phyloP scores from a whole-genome alignment of 1,140 invertebrate genomes.

The Eriosoma lanigerum region DNA sequence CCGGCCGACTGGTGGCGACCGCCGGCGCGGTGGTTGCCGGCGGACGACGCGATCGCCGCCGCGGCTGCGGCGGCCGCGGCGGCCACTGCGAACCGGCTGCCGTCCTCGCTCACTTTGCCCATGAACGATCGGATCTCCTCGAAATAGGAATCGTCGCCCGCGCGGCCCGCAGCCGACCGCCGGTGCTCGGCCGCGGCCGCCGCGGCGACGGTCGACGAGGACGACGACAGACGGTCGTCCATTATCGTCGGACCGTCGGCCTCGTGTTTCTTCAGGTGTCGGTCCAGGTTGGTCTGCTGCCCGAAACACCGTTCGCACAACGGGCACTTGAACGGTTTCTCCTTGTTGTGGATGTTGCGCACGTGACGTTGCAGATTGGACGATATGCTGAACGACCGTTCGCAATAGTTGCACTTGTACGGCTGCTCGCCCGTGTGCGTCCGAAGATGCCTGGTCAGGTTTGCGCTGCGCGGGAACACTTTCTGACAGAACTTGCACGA shows the following conservation, averaged over 20 bases:
- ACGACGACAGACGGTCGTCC: constrained; percentile 61
- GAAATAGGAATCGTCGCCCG: constrained; percentile 80
- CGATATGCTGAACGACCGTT: constrained; percentile 97
- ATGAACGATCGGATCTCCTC: constrained; percentile 93
- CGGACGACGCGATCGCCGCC: constrained; percentile 5
- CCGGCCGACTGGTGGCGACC: not conserved
- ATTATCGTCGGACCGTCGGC: constrained; percentile 78
- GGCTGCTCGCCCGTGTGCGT: constrained; percentile 99
- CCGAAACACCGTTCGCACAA: constrained; percentile 91
- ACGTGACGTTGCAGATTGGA: constrained; percentile 99
- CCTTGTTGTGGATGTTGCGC: constrained; percentile 98
- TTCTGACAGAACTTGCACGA: constrained; percentile 98
- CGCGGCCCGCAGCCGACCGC: constrained; percentile 56
- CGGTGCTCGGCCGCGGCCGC: constrained; percentile 56
- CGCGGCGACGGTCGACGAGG: constrained; percentile 50
- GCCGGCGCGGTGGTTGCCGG: not conserved
- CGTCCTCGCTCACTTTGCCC: constrained; percentile 76
- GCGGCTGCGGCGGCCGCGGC: not conserved
- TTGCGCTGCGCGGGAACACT: constrained; percentile 96
- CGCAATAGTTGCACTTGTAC: constrained; percentile 98
- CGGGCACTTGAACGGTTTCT: constrained; percentile 85
- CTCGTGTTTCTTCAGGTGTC: constrained; percentile 97
- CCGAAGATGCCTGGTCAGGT: constrained; percentile 91
- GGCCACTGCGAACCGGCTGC: constrained; percentile 54
- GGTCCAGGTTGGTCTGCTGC: constrained; percentile 96